Base-by-base conservation (phyloP, 2,797 vertebrate species). In the Rhinella marina region DNA sequence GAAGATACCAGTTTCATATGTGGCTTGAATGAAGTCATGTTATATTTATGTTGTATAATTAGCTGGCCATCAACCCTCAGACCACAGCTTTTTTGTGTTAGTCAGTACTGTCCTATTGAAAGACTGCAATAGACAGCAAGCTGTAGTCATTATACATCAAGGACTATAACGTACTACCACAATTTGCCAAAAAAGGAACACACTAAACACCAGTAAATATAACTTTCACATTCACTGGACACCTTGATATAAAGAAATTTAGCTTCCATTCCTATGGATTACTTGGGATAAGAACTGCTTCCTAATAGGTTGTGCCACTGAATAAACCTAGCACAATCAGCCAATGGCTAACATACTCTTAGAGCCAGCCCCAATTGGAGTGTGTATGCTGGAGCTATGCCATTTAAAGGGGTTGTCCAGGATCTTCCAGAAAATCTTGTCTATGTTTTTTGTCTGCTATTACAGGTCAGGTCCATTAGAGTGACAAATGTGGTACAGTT, bases 11-110 rank as follows among this genome's bases (percentile, higher is more conserved):
- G 73, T 50, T 62, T 81, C 64, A n/a, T 48, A 21, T 64, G 11
- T 16, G 23, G 41, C 41, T 66, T n/a, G 21, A 66, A 81, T 64
- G 9, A 7, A 80, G 50, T 25, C 75, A 54, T 21, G 17, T 59
- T 61, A 80, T 29, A 80, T 80, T 80, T 41, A 32, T 80, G 56
- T 61, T 59, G 50, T 54, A 50, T 54, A 25, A 77, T 77, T 7
- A 54, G 21, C 19, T 16, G 10, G 29, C 21, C n/a, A 52, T 41
- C 41, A 6, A 41, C 41, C 41, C 3, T 41, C 41, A 41, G 41
- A 41, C 41, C 25, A 27, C 11, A 21, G 19, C 21, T 62, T 21
- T 23, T 2, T 70, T 70, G 27, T 32, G 4, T 70, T 27, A 70
- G 14, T 70, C 14, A 32, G 68, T 7, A 41, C 41, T 41, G 21